Percentiles rank a stretch among this genome's conserved stretches.
phyloP scores from a whole-genome alignment of 2,888 invertebrate genomes.

The Andrena minutula region DNA sequence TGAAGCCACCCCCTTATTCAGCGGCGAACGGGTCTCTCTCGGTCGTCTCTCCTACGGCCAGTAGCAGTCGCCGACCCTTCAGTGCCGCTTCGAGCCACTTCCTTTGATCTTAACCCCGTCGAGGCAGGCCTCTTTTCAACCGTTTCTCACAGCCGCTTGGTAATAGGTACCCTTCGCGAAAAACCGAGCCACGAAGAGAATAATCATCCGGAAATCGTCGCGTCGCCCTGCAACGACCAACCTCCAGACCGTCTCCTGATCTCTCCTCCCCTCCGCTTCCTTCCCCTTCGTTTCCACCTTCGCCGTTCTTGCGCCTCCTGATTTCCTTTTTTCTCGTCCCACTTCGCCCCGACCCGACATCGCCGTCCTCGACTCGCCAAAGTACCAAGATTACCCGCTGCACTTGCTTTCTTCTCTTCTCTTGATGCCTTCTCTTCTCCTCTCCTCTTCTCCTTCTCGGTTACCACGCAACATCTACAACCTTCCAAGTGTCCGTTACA shows the following conservation, averaged over 20 bases:
- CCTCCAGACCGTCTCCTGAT: conserved; percentile 66
- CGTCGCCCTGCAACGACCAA: conserved; percentile 61
- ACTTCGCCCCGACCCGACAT: conserved; percentile 36
- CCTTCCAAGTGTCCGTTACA: conserved; percentile 17
- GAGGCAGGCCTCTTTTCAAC: conserved; percentile 76
- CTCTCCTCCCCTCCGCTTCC: conserved; percentile 1
- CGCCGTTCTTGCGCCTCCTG: neutral
- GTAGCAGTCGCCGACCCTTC: conserved; percentile 62
- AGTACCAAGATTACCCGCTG: conserved; percentile 51
- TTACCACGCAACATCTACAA: neutral
- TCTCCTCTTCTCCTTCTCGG: too few species aligned
- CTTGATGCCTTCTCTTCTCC: neutral
- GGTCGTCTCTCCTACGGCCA: conserved; percentile 51
- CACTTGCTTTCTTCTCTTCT: conserved; percentile 23
- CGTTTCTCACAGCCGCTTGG: conserved; percentile 71
- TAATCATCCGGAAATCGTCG: conserved; percentile 76
- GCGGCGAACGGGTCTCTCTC: conserved; percentile 34
- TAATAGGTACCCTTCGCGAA: conserved; percentile 73
- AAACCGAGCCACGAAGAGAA: conserved; percentile 73
- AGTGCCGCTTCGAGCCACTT: conserved; percentile 71
- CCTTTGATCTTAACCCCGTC: conserved; percentile 81
- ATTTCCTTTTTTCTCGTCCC: conserved; percentile 25
- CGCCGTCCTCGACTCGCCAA: conserved; percentile 46
- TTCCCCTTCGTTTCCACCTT: conserved; percentile 16
- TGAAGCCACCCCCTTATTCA: conserved; percentile 26